phyloP scores from a whole-genome alignment of 2,113 vertebrate species.

The Triplophysa dalaica region DNA sequence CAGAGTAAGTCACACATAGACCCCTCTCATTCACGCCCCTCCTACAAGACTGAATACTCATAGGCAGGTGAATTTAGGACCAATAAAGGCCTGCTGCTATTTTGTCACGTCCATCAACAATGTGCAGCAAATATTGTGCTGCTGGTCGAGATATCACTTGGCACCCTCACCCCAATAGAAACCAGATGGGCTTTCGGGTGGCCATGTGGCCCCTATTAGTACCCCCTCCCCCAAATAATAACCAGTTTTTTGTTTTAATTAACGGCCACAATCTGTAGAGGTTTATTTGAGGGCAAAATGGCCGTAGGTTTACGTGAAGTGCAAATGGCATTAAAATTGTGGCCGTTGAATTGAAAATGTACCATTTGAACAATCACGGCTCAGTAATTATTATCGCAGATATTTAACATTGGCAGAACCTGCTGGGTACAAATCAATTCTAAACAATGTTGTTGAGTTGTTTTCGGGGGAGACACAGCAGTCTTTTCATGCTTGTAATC shows the following conservation, averaged over 20 bases:
- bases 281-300: constrained; percentile 6
- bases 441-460: constrained; percentile 28
- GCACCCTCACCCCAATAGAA: constrained; percentile 70
- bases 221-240: constrained; percentile 62
- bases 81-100: constrained; percentile 14
- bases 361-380: neutral
- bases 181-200: constrained; percentile 76
- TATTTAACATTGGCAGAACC: constrained; percentile 25
- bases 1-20: constrained; percentile 27
- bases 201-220: constrained; percentile 71
- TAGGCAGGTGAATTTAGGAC: constrained; percentile 31
- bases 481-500: neutral
- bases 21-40: constrained; percentile 28
- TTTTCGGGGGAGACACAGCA: constrained; percentile 4
- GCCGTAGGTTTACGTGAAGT: neutral
- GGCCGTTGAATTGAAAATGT: neutral
- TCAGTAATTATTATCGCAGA: constrained; percentile 15
- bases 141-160: constrained; percentile 58
- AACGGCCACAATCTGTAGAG: constrained; percentile 48
- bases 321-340: constrained; percentile 1
- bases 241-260: constrained; percentile 56
- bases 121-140: constrained; percentile 61
- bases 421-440: constrained; percentile 28
- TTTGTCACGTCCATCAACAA: constrained; percentile 18
- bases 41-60: constrained; percentile 24